Conservation (phyloP, 2,113 vertebrate genomes). For the Hyaena hyaena region DNA sequence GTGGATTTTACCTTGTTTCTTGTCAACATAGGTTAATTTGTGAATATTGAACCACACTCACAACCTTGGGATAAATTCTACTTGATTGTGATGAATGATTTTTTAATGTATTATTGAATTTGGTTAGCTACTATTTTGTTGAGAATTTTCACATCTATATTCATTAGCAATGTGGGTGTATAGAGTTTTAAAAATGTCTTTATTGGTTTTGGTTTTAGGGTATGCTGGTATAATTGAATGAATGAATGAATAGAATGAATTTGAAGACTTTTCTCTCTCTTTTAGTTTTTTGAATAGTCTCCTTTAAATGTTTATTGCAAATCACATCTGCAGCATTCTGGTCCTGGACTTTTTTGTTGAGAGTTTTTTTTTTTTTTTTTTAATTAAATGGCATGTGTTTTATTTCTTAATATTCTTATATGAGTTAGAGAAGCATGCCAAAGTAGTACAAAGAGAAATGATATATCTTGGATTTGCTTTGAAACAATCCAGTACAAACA, state of each 20-base stretch:
- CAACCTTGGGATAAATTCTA: neutral
- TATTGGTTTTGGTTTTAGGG: neutral
- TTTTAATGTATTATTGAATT: neutral
- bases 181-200: neutral
- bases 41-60: neutral
- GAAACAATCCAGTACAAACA: neutral
- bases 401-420: neutral
- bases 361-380: neutral
- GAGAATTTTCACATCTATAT: neutral
- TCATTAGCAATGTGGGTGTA: neutral
- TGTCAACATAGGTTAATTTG: neutral
- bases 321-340: neutral
- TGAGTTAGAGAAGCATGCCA: neutral
- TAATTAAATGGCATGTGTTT: neutral
- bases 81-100: neutral
- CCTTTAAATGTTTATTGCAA: neutral
- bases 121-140: neutral
- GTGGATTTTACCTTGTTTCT: neutral
- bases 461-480: neutral
- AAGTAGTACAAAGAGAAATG: neutral
- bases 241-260: neutral
- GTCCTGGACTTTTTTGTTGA: neutral
- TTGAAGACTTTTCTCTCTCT: neutral
- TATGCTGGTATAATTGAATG: neutral
- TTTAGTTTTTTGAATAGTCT: neutral